A percentile compares a stretch with the other conserved stretches of the same genome.
phyloP scores from a whole-genome alignment of 2,113 vertebrate species.

The Pelecanoides urinatrix region DNA sequence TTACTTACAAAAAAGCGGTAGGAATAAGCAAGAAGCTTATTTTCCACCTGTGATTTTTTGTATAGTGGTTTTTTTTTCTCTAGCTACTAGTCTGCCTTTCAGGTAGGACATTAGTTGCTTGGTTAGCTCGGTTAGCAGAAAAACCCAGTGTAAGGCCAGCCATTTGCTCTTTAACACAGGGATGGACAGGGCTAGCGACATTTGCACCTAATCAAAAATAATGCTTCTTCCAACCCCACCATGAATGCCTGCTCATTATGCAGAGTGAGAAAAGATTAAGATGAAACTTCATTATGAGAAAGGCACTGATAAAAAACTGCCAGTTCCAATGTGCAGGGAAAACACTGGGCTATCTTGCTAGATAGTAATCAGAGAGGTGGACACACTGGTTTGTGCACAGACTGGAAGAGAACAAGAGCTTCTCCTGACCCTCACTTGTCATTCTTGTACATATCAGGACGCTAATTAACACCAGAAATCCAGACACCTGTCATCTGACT shows the following conservation, averaged over 20 bases:
- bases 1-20: background rate
- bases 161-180: background rate
- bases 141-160: background rate
- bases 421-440: background rate
- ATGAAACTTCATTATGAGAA: background rate
- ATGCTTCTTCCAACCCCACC: background rate
- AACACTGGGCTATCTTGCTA: accelerated
- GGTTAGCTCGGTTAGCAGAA: background rate
- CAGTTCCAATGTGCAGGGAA: background rate
- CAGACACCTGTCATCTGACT: background rate
- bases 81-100: background rate
- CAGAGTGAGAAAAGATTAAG: background rate
- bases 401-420: background rate
- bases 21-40: background rate
- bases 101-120: background rate
- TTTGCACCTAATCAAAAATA: background rate
- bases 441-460: background rate
- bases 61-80: background rate
- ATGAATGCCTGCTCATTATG: background rate
- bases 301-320: background rate
- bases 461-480: background rate
- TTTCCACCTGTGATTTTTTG: background rate
- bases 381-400: background rate
- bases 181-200: background rate
- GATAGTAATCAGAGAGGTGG: background rate